Base-by-base conservation (phyloP, 2,797 vertebrate species). In the Sebastes oblongus region DNA sequence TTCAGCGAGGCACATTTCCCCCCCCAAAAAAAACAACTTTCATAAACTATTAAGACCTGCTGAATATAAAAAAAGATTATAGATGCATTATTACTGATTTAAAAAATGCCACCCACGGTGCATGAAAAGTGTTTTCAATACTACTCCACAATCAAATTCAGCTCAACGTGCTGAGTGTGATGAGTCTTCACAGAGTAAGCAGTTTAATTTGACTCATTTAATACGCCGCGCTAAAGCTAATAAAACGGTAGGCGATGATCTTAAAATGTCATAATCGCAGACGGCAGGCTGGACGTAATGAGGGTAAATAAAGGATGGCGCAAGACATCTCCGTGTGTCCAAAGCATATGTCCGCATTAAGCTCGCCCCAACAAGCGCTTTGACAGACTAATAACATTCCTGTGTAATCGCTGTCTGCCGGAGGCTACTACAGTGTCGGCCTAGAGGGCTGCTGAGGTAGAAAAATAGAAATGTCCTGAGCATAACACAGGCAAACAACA, bases 301-400 rank as follows among this genome's bases (percentile, higher is more conserved):
- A 30, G 70, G 58, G 79, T 86, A 82, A 90, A 86, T 77, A 89
- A 82, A 86, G 66, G 10, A 86, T 83, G 86, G 86, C 68, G 81
- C 59, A 77, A 75, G 86, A 84, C 81, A 66, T 74, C 61, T 71
- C 84, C 87, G 76, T 75, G 81, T 81, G 85, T 84, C 61, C 42
- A 3, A 14, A 82, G 39, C 87, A 79, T 85, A 82, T 87, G 81
- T 11, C 60, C 55, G 56, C 34, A 79, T 30, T 54, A 80, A 78
- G 16, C 73, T 50, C 5, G 58, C 42, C 83, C 70, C 69, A 67
- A 72, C 77, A 84, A 78, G 72, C 39, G 2, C 78, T 72, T 22
- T 22, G n/a, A 65, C 55, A 66, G 61, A 66, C 34, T 14, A 56
- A 72, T 64, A 72, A 34, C 70, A 86, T 86, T 89, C 80, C 69